Percentiles rank a stretch among this genome's conserved stretches.
phyloP scores from a whole-genome alignment of 2,888 invertebrate genomes.

The Cordilura impudica region DNA sequence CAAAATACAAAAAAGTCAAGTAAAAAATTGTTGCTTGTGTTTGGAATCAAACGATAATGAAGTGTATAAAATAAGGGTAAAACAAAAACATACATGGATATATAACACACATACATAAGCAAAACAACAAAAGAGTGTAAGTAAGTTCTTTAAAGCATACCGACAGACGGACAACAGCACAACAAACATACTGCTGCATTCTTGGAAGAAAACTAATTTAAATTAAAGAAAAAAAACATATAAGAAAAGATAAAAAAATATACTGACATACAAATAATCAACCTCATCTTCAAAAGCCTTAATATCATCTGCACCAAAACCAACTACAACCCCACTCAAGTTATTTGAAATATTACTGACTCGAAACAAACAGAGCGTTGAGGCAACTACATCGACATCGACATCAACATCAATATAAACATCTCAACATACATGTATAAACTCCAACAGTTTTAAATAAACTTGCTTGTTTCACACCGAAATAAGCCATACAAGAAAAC shows the following conservation, averaged over 20 bases:
- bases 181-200: background rate
- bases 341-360: too few species aligned
- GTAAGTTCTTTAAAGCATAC: slow-evolving; percentile 1
- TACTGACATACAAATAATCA: background rate
- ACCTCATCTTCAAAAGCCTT: too few species aligned
- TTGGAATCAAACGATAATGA: background rate
- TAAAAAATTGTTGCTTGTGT: slow-evolving; percentile 29
- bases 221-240: slow-evolving; percentile 15
- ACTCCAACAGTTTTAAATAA: background rate
- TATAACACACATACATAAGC: background rate
- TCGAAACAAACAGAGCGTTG: background rate
- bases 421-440: background rate
- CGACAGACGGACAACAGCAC: slow-evolving; percentile 1
- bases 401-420: background rate
- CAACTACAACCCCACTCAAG: background rate
- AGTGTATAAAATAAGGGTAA: background rate
- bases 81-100: background rate
- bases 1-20: background rate
- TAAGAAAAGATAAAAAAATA: background rate
- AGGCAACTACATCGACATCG: too few species aligned
- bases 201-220: slow-evolving; percentile 37
- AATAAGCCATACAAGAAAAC: too few species aligned
- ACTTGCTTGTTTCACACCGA: background rate
- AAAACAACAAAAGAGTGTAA: background rate
- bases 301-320: background rate